Conservation (phyloP, 2,797 vertebrate genomes). For the Choloepus didactylus region DNA sequence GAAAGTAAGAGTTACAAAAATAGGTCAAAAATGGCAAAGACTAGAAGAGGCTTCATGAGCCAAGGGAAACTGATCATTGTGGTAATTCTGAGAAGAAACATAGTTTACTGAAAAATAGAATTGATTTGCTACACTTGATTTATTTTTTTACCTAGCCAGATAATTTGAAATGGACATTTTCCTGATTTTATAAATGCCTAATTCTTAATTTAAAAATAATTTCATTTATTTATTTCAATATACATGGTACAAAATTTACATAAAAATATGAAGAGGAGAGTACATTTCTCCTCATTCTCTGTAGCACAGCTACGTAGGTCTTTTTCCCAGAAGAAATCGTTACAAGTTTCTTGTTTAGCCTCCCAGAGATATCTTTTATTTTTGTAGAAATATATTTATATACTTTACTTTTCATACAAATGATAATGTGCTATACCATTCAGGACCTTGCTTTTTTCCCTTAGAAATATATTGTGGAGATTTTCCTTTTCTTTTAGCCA, state of each 20-base stretch:
- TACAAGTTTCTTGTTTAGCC: background rate
- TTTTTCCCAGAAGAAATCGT: slow-evolving; percentile 1
- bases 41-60: background rate
- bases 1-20: background rate
- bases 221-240: slow-evolving; percentile 31
- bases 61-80: background rate
- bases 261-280: slow-evolving; percentile 36
- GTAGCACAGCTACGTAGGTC: background rate
- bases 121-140: slow-evolving; percentile 4
- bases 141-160: slow-evolving; percentile 39
- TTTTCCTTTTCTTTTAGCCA: background rate
- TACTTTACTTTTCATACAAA: slow-evolving; percentile 27
- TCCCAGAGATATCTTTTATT: slow-evolving; percentile 23
- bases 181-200: background rate
- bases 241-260: background rate
- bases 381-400: background rate
- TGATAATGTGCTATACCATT: background rate
- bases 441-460: background rate
- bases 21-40: background rate
- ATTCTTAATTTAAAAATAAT: slow-evolving; percentile 52
- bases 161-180: slow-evolving; percentile 44
- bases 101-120: slow-evolving; percentile 1
- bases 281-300: slow-evolving; percentile 22
- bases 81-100: slow-evolving; percentile 52
- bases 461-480: background rate